phyloP scores from a whole-genome alignment of 2,888 invertebrate genomes.

The Euclidia mi region DNA sequence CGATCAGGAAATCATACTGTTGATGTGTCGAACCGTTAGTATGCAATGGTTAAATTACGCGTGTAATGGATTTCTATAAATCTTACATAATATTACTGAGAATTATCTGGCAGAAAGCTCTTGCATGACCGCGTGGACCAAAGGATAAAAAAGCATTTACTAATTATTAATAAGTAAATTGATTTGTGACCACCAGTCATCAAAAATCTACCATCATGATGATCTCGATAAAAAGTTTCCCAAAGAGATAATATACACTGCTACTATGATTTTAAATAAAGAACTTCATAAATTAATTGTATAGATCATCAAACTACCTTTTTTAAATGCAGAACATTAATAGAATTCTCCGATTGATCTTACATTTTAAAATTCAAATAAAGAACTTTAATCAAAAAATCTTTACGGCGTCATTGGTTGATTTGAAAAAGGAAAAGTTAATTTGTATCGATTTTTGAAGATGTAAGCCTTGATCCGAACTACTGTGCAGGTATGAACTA shows the following conservation, averaged over 20 bases:
- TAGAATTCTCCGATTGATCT: constrained; percentile 6
- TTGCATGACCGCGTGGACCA: too few species aligned
- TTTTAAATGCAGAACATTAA: constrained; percentile 8
- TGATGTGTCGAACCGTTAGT: too few species aligned
- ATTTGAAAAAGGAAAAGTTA: constrained; percentile 23
- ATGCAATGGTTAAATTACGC: too few species aligned
- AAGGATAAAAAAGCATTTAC: too few species aligned
- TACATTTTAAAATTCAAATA: constrained; percentile 23
- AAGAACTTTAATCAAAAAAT: constrained; percentile 41
- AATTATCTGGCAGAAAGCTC: too few species aligned
- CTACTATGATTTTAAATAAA: constrained; percentile 6
- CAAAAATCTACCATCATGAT: too few species aligned
- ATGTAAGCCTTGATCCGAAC: constrained; percentile 41
- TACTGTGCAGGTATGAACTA: constrained; percentile 60
- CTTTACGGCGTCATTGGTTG: constrained; percentile 31
- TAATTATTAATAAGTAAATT: too few species aligned
- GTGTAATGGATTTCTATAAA: too few species aligned
- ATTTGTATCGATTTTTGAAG: constrained; percentile 34
- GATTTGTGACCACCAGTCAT: too few species aligned
- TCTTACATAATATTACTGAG: too few species aligned
- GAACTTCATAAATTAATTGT: constrained; percentile 4
- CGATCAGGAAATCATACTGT: too few species aligned
- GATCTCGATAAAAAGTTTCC: too few species aligned
- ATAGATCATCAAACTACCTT: constrained; percentile 7
- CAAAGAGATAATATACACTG: neutral